Percentiles rank a stretch among this genome's conserved stretches.
Evolutionary conservation across 2,888 invertebrate genomes (phyloP).

Genomic region (Teleogryllus oceanicus): DNA sequence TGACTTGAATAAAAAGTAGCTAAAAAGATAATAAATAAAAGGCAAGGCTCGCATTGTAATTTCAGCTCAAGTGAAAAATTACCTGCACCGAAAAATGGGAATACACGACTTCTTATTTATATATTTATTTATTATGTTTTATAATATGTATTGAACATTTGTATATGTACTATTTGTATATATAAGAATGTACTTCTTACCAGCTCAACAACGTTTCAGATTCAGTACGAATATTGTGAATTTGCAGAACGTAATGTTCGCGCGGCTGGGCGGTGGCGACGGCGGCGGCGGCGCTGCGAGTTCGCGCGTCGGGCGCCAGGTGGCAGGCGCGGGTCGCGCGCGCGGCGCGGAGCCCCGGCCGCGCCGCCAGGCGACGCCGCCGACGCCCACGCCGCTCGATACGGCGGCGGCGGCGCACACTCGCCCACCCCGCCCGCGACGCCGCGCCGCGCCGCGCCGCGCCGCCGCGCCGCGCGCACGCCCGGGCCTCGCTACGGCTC

Average conservation of each 20-base stretch:
- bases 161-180: no score
- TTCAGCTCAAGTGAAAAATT: no score
- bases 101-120: no score
- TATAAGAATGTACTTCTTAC: no score
- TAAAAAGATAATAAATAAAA: no score
- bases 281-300: neutral
- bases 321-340: constrained; percentile 21
- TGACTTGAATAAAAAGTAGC: no score
- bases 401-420: neutral
- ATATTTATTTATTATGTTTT: no score
- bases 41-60: no score
- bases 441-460: neutral
- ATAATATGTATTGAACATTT: no score
- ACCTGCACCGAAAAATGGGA: no score
- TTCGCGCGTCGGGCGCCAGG: constrained; percentile 18
- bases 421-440: constrained; percentile 3
- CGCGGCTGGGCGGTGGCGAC: neutral
- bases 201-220: no score
- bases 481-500: neutral
- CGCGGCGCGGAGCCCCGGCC: neutral
- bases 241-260: neutral
- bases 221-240: neutral
- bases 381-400: constrained; percentile 2
- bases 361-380: constrained; percentile 22
- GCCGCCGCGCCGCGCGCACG: neutral